These are phyloP conservation scores for Melanotaenia maccullochi DNA, from an alignment of 2,797 vertebrate species.

Conservation along the genomic window DNA sequence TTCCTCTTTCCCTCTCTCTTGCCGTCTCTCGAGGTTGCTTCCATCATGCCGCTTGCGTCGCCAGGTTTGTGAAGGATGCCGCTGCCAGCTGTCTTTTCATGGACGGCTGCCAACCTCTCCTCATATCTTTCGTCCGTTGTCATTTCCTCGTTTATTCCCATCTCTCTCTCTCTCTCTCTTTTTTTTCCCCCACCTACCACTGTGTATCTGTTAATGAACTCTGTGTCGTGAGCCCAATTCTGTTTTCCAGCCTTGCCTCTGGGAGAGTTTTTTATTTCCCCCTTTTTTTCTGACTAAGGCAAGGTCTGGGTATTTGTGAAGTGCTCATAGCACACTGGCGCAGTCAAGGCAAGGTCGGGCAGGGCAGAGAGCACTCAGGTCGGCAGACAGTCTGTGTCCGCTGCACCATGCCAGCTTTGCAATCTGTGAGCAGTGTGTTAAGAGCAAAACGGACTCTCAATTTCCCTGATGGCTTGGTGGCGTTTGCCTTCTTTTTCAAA, in stretches of 20 bases:
- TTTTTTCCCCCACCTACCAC: constrained; percentile 38
- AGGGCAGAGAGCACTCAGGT: constrained; percentile 58
- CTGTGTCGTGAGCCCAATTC: constrained; percentile 53
- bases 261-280: constrained; percentile 31
- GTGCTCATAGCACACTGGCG: constrained; percentile 42
- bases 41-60: constrained; percentile 70
- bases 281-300: constrained; percentile 23
- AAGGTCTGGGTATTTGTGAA: constrained; percentile 33
- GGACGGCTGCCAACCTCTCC: constrained; percentile 77
- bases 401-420: constrained; percentile 56
- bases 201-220: constrained; percentile 72
- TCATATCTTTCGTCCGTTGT: constrained; percentile 73
- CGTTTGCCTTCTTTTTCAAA: constrained; percentile 61
- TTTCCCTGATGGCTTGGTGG: constrained; percentile 45
- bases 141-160: constrained; percentile 76
- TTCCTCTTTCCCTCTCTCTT: constrained; percentile 42
- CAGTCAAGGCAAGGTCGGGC: constrained; percentile 69
- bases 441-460: constrained; percentile 62
- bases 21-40: constrained; percentile 74
- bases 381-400: constrained; percentile 61
- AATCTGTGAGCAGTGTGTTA: constrained; percentile 73
- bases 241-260: constrained; percentile 52
- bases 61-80: constrained; percentile 84
- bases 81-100: constrained; percentile 85
- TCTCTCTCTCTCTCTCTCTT: constrained; percentile 44